Percentiles rank a stretch among this genome's conserved stretches.
Conservation (phyloP, 1,140 invertebrate species). For the Philopotamus ludificatus region DNA sequence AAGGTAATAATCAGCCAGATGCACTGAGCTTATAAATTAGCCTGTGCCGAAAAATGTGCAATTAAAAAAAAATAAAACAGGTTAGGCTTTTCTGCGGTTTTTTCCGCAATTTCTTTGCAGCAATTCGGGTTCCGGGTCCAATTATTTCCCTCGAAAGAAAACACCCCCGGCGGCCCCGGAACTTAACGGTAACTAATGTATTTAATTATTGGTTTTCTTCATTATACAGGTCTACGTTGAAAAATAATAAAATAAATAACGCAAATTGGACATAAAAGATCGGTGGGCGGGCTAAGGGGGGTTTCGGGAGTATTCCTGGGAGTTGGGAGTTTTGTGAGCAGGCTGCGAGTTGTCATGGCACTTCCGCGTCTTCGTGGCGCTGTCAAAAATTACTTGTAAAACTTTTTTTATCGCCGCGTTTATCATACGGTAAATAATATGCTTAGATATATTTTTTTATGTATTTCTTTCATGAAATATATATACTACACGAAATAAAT, state of each 20-base stretch:
- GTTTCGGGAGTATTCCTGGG: background rate
- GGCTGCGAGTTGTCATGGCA: background rate
- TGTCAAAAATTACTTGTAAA: background rate
- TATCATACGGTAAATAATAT: background rate
- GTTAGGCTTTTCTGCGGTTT: slow-evolving; percentile 1
- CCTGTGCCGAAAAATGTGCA: too few species aligned
- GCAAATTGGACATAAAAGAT: slow-evolving; percentile 37
- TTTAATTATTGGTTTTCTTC: slow-evolving; percentile 40
- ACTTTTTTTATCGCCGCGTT: background rate
- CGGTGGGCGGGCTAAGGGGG: slow-evolving; percentile 9
- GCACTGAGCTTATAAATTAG: too few species aligned
- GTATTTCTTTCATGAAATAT: too few species aligned
- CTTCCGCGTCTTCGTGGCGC: background rate
- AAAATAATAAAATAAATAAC: slow-evolving; percentile 41
- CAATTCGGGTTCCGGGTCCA: slow-evolving; percentile 15
- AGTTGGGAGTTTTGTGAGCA: background rate
- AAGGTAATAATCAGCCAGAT: too few species aligned
- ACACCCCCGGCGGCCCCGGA: slow-evolving; percentile 25
- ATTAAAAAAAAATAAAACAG: too few species aligned
- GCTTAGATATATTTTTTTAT: too few species aligned
- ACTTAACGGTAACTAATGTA: slow-evolving; percentile 40
- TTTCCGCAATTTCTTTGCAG: slow-evolving; percentile 21
- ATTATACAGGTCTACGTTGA: slow-evolving; percentile 38
- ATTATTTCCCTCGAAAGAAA: slow-evolving; percentile 25
- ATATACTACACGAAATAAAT: too few species aligned